Conservation (phyloP, 1,140 invertebrate genomes). For the Zophobas atratus region DNA sequence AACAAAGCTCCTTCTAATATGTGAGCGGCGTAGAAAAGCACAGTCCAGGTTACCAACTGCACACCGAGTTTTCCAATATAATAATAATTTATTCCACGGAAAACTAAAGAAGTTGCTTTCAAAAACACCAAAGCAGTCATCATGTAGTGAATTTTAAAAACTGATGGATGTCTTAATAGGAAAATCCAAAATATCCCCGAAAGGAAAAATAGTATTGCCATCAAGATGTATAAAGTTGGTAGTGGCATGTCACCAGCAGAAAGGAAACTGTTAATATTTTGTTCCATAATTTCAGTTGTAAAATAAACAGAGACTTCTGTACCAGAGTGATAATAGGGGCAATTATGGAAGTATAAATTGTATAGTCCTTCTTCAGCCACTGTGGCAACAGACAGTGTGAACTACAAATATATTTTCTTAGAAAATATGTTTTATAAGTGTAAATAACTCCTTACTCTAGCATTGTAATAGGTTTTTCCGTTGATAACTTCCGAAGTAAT, state of each 20-base stretch:
- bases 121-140: constrained; percentile 96
- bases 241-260: constrained; percentile 98
- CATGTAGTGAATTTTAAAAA: constrained; percentile 97
- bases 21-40: constrained; percentile 97
- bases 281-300: constrained; percentile 85
- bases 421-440: neutral
- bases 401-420: constrained; percentile 52
- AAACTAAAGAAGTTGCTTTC: constrained; percentile 93
- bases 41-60: constrained; percentile 97
- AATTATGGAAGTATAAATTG: constrained; percentile 96
- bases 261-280: constrained; percentile 90
- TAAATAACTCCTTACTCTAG: constrained; percentile 69
- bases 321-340: constrained; percentile 76
- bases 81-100: constrained; percentile 97
- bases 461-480: constrained; percentile 71
- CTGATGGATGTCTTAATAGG: constrained; percentile 84
- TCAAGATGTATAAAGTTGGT: constrained; percentile 92
- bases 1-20: constrained; percentile 86
- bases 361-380: constrained; percentile 93
- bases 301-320: constrained; percentile 66
- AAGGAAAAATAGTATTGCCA: constrained; percentile 92
- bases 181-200: constrained; percentile 94
- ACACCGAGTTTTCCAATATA: constrained; percentile 95
- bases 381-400: constrained; percentile 80
- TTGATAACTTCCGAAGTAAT: constrained; percentile 68